Percentiles rank a stretch among this genome's conserved stretches.
phyloP scores from a whole-genome alignment of 2,888 invertebrate genomes.

The Eustalomyia histrio region DNA sequence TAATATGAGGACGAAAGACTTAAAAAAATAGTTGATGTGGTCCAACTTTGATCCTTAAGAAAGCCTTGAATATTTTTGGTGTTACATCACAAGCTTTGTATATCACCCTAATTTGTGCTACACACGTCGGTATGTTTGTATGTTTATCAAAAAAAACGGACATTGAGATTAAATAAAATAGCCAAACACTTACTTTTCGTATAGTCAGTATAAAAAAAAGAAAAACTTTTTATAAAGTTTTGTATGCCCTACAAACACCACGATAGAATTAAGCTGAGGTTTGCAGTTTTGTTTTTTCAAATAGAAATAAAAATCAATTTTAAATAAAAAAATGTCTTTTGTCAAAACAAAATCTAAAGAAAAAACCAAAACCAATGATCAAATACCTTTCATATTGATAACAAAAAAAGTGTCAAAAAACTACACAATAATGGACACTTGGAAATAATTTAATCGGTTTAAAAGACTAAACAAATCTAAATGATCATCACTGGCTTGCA shows the following conservation, averaged over 20 bases:
- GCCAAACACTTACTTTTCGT: slow-evolving; percentile 47
- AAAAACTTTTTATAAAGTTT: slow-evolving; percentile 23
- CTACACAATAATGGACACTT: no score
- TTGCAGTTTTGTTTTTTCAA: background rate
- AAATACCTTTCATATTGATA: no score
- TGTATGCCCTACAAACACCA: slow-evolving; percentile 28
- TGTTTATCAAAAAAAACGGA: background rate
- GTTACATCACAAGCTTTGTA: background rate
- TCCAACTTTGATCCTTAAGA: no score
- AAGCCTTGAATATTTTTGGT: no score
- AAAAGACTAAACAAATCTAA: no score
- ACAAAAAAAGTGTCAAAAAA: no score
- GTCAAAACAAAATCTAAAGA: background rate
- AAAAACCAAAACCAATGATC: no score
- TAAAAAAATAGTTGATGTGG: no score
- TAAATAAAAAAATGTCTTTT: background rate
- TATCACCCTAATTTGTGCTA: background rate
- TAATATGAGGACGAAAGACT: no score
- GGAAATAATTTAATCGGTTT: no score
- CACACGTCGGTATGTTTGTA: background rate
- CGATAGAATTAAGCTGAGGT: slow-evolving; percentile 9
- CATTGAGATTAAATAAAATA: slow-evolving; percentile 42
- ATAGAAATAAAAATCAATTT: slow-evolving; percentile 16
- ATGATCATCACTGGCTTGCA: no score
- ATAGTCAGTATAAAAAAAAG: slow-evolving; percentile 25